phyloP scores from a whole-genome alignment of 2,113 vertebrate species.

The Campylomormyrus numenius region DNA sequence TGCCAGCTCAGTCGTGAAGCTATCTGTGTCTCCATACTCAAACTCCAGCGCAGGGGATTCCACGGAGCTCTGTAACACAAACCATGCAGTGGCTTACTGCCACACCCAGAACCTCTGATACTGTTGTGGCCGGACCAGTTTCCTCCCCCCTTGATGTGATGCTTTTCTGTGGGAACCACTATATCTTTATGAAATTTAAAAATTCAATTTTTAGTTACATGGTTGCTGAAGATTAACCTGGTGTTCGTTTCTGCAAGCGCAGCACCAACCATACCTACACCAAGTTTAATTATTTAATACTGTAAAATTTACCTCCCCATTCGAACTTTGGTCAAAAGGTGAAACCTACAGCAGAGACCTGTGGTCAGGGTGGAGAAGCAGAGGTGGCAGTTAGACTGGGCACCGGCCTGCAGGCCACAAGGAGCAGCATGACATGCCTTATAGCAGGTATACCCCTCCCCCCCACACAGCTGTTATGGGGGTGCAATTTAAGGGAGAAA shows the following conservation, averaged over 20 bases:
- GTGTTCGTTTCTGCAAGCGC: not conserved
- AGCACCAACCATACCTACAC: not conserved
- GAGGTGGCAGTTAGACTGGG: not conserved
- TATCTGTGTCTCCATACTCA: constrained; percentile 81
- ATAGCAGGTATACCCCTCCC: no score
- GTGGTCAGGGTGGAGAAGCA: not conserved
- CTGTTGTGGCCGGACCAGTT: not conserved
- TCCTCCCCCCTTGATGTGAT: not conserved
- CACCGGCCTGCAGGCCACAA: not conserved
- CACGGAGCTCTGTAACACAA: constrained; percentile 73
- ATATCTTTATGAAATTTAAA: not conserved
- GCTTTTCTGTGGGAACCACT: not conserved
- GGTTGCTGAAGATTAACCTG: not conserved
- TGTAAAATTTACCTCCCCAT: not conserved
- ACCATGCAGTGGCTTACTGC: not conserved
- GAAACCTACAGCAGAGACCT: not conserved
- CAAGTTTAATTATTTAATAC: not conserved
- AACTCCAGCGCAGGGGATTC: constrained; percentile 91
- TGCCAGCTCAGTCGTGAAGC: constrained; percentile 72
- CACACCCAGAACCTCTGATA: not conserved
- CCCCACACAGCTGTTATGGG: not conserved
- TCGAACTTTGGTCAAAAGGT: not conserved
- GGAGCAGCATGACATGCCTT: not conserved
- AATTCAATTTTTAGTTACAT: not conserved
- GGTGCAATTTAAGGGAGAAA: not conserved